Conservation (phyloP, 2,888 invertebrate genomes). For the Morpho achilles region DNA sequence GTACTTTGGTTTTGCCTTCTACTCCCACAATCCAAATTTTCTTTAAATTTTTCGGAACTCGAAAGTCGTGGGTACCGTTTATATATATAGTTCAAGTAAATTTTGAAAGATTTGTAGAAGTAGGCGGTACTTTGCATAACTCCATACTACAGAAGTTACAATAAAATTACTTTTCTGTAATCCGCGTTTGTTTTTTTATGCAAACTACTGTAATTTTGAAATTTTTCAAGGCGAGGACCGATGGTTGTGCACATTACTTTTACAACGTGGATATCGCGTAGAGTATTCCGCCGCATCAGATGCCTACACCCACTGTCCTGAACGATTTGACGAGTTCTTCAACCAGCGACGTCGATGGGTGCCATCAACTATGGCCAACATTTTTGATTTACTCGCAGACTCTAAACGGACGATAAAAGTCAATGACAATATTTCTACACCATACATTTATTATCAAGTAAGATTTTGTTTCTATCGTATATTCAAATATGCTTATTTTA, state of each 20-base stretch:
- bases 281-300: conserved; percentile 98
- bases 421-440: conserved; percentile 93
- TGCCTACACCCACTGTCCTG: conserved; percentile 96
- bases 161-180: no score
- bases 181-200: no score
- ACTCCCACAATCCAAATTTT: no score
- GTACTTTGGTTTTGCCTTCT: no score
- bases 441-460: conserved; percentile 85
- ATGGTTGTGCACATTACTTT: conserved; percentile 94
- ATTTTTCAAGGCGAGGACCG: conserved; percentile 89
- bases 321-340: conserved; percentile 94
- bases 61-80: no score
- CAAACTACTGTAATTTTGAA: no score
- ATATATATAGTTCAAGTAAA: no score
- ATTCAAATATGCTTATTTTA: no score
- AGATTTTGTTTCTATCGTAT: background rate
- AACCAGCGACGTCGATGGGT: conserved; percentile 97
- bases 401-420: conserved; percentile 87
- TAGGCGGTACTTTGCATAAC: no score
- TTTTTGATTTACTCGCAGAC: conserved; percentile 90
- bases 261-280: conserved; percentile 94
- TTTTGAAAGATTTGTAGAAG: no score
- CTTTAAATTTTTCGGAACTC: no score
- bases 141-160: no score
- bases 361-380: conserved; percentile 97